phyloP scores from a whole-genome alignment of 2,797 vertebrate species.

The Aratinga solstitialis region DNA sequence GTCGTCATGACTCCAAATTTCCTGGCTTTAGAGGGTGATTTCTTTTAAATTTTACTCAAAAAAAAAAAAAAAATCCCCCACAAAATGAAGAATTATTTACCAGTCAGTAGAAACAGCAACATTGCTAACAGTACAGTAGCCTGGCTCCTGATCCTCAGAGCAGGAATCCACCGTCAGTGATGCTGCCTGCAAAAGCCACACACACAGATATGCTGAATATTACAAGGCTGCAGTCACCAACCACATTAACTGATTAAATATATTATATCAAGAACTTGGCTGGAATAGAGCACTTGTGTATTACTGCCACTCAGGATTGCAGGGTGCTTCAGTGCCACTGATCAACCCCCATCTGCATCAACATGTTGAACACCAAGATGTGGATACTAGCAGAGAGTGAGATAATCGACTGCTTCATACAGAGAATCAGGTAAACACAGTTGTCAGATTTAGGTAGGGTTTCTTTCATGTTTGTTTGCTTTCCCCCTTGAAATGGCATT shows the following conservation, averaged over 20 bases:
- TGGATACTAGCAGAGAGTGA: neutral
- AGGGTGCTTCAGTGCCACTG: neutral
- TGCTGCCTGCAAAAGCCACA: constrained; percentile 82
- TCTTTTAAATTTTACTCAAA: neutral
- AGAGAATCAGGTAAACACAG: neutral
- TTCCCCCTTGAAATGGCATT: neutral
- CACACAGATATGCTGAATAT: neutral
- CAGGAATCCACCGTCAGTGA: constrained; percentile 95
- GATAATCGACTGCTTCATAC: neutral
- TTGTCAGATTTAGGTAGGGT: neutral
- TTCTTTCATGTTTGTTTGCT: neutral
- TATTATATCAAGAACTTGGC: neutral
- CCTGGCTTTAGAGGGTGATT: neutral
- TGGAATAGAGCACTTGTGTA: neutral
- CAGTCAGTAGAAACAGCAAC: constrained; percentile 93
- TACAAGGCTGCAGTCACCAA: neutral
- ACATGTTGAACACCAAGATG: neutral
- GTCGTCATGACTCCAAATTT: neutral
- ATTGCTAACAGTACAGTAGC: constrained; percentile 93
- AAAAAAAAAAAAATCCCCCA: neutral
- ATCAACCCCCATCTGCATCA: neutral
- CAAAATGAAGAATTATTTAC: constrained; percentile 72
- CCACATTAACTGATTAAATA: neutral
- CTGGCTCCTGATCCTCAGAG: constrained; percentile 91
- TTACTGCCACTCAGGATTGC: rapidly evolving